phyloP scores from a whole-genome alignment of 2,797 vertebrate genomes.

The Falco biarmicus region DNA sequence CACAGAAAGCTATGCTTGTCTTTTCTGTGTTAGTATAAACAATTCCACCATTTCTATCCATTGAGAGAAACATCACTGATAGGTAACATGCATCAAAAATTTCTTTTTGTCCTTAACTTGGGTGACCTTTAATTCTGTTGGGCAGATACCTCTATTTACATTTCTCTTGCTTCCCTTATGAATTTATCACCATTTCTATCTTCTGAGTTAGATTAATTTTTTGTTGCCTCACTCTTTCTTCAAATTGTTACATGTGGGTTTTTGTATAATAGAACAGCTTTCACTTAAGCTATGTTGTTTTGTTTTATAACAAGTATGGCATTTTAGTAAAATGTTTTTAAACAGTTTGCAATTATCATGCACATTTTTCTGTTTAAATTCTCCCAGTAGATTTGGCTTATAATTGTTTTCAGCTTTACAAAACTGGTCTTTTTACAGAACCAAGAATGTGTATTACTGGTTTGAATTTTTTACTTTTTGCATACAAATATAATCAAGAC shows the following conservation, averaged over 20 bases:
- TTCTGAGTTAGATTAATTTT: conserved; percentile 48
- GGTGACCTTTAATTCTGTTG: background rate
- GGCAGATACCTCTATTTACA: background rate
- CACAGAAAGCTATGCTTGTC: background rate
- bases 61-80: background rate
- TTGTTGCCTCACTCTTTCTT: conserved; percentile 7
- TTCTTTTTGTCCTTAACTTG: background rate
- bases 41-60: background rate
- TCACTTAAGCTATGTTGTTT: conserved; percentile 37
- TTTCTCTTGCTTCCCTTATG: background rate
- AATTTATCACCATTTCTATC: conserved; percentile 8
- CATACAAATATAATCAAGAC: conserved; percentile 10
- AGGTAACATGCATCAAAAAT: background rate
- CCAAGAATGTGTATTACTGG: background rate
- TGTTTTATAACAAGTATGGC: conserved; percentile 9
- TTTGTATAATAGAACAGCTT: conserved; percentile 17
- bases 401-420: conserved; percentile 64
- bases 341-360: conserved; percentile 52
- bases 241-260: background rate
- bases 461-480: conserved; percentile 1
- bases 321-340: conserved; percentile 40
- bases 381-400: conserved; percentile 41
- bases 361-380: conserved; percentile 56
- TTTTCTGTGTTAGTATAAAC: conserved; percentile 3
- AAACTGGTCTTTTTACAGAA: conserved; percentile 8